Base-by-base conservation (phyloP, 2,888 invertebrate genomes). In the Drosophila incognita region DNA sequence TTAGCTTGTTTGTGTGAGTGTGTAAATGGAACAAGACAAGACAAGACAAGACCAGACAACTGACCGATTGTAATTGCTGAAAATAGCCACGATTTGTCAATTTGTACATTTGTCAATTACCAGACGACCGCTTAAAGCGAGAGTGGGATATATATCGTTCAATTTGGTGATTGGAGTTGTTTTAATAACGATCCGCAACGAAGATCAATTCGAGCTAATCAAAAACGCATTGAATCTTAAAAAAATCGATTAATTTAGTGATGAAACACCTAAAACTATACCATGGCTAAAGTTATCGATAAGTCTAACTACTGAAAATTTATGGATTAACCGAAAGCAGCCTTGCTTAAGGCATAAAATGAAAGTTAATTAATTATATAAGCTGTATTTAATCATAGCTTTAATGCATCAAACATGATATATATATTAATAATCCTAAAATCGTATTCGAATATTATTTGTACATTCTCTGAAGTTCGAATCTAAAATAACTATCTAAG, bases 41-140 rank as follows among this genome's bases (percentile, higher is more conserved):
- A 42, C 42, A 7, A 27, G 24, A 13, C 65, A 58, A 66, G 65
- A 62, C 61, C 52, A 73, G 77, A 79, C 51, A 63, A 65, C 66
- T 69, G 73, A 72, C 73, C 69, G 73, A 77, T 81, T 77, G 73
- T 54, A 81, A 76, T 63, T 81, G 81, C 64, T 81, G 62, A 81
- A 77, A 71, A 61, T 58, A 31, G 21, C 70, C 61, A 67, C 63
- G 77, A 71, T 76, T 61, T 61, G 24, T 61, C 63, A 74, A 74
- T 54, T 73, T 24, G 15, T 18, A 21, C 51, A 18, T 5, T 11
- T 21, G 46, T 46, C 46, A 75, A 79, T 61, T 74, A 40, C 57
- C 64, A 54, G 53, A 56, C 42, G 33, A 58, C 46, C 42, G n/a
- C 8, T 24, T 2, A 21, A 27, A 13, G 1, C 15, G 18, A 18